These are phyloP conservation scores for Folsomia manolachei DNA, from an alignment of 2,888 invertebrate genomes.

Conservation along the genomic window DNA sequence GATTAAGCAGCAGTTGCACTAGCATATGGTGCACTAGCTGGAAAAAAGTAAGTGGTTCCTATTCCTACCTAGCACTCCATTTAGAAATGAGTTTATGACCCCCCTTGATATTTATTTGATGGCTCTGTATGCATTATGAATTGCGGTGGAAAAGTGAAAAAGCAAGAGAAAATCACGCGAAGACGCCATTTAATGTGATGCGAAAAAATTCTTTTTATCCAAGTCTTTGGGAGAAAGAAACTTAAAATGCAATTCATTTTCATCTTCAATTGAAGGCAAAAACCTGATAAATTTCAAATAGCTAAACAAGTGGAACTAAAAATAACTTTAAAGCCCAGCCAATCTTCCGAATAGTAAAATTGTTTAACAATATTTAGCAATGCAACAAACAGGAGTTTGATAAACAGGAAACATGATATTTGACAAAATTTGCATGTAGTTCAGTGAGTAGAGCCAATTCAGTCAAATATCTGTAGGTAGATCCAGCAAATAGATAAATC, in stretches of 20 bases:
- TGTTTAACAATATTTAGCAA: neutral
- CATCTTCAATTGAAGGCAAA: no score
- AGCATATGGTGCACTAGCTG: neutral
- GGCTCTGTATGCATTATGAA: constrained; percentile 1
- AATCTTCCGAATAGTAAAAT: no score
- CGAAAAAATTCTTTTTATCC: no score
- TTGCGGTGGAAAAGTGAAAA: neutral
- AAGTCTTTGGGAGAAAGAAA: no score
- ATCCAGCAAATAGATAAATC: neutral
- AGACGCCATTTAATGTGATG: neutral
- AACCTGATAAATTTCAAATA: no score
- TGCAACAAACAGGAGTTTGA: neutral
- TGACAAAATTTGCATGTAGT: neutral
- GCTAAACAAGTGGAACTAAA: no score
- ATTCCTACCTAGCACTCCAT: neutral
- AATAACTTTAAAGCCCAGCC: no score
- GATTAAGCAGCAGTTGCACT: neutral
- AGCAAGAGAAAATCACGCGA: neutral
- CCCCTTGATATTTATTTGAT: constrained; percentile 4
- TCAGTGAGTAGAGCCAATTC: neutral
- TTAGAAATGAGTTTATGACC: neutral
- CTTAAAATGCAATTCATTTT: no score
- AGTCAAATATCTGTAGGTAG: no score
- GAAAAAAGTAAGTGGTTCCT: neutral
- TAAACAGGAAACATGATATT: no score